These are phyloP conservation scores for Amphiura filiformis DNA, from an alignment of 35 echinoderm and acorn worm species.

Conservation along the genomic window DNA sequence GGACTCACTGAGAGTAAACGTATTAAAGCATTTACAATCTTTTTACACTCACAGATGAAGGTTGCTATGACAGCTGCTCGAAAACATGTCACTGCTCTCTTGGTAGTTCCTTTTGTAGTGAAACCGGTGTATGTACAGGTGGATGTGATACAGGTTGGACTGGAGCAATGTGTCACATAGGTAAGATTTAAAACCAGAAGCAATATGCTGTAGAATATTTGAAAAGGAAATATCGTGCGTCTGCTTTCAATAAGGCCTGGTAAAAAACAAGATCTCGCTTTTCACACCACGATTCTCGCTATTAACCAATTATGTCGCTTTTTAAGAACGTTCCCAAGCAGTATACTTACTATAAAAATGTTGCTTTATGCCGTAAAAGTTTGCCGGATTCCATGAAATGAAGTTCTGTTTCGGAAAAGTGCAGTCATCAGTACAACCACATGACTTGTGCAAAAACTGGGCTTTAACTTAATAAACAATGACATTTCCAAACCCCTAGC, in stretches of 20 bases:
- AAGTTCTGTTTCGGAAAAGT: background rate
- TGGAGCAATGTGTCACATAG: background rate
- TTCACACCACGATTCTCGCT: too few species aligned
- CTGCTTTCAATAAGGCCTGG: too few species aligned
- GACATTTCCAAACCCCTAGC: background rate
- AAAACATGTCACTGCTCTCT: background rate
- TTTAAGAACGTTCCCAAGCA: too few species aligned
- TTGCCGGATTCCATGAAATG: too few species aligned
- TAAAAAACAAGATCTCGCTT: too few species aligned
- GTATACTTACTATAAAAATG: too few species aligned
- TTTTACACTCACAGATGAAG: background rate
- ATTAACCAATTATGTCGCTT: too few species aligned
- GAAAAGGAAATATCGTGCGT: background rate
- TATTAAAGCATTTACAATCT: background rate
- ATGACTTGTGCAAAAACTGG: background rate
- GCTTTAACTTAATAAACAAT: background rate
- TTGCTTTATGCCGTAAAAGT: too few species aligned
- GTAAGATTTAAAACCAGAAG: background rate
- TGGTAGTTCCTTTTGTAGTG: background rate
- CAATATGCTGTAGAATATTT: background rate
- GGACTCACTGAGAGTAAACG: background rate
- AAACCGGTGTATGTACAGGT: background rate
- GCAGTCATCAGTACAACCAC: background rate
- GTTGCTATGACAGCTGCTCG: background rate
- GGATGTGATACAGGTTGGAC: background rate